Evolutionary conservation across 2,113 vertebrate genomes (phyloP).

Genomic region (Montifringilla adamsi): DNA sequence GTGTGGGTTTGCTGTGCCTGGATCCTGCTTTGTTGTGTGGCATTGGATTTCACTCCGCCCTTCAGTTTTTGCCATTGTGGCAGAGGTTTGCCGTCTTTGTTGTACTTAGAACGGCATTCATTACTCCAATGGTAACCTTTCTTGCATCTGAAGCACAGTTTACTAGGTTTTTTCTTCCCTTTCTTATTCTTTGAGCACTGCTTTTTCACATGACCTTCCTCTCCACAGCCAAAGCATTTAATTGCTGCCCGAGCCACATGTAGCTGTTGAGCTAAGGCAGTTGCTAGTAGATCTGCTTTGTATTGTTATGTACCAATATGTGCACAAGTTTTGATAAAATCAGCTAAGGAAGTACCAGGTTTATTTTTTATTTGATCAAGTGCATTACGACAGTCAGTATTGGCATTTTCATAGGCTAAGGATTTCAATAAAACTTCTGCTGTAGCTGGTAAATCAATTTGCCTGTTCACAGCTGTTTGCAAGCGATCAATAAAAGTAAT

Average conservation of each 20-base stretch:
- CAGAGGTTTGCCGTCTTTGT: not conserved
- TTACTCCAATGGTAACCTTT: not conserved
- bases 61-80: not conserved
- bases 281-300: not conserved
- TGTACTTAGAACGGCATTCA: not conserved
- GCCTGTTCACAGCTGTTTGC: not conserved
- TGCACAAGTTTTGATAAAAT: not conserved
- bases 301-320: not conserved
- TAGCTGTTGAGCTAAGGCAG: not conserved
- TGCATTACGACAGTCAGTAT: not conserved
- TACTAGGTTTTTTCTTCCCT: not conserved
- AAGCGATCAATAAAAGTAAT: not conserved
- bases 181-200: not conserved
- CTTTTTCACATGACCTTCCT: not conserved
- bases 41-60: fast-evolving
- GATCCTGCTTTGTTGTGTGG: not conserved
- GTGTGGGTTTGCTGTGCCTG: not conserved
- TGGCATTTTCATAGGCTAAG: not conserved
- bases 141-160: not conserved
- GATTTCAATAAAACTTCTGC: not conserved
- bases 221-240: not conserved
- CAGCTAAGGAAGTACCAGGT: not conserved
- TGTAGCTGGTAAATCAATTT: not conserved
- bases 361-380: not conserved
- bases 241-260: not conserved